phyloP scores from a whole-genome alignment of 2,113 vertebrate genomes.

The Psittacus erithacus region DNA sequence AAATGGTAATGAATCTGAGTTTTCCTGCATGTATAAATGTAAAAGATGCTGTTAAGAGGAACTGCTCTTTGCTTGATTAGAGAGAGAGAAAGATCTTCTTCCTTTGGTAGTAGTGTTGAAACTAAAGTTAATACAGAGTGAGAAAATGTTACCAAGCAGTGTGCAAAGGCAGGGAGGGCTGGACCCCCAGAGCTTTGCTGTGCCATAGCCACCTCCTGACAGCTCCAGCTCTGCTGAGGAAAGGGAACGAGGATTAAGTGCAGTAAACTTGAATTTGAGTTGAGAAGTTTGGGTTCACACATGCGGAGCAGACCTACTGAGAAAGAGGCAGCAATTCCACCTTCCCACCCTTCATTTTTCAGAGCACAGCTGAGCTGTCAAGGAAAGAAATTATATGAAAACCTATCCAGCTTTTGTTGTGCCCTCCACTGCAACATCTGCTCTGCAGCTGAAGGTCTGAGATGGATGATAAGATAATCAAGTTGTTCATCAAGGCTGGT shows the following conservation, averaged over 20 bases:
- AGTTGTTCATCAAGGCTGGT: neutral
- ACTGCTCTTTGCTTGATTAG: neutral
- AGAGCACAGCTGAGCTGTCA: neutral
- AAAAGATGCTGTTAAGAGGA: neutral
- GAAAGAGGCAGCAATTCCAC: neutral
- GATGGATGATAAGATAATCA: neutral
- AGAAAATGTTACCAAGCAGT: accelerated
- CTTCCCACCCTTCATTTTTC: neutral
- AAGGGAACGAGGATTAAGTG: accelerated
- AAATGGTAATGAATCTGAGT: neutral
- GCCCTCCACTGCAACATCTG: neutral
- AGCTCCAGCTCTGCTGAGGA: neutral
- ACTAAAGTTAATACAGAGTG: neutral
- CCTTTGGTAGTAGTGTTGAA: neutral
- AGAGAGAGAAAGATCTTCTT: neutral
- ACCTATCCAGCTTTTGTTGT: accelerated
- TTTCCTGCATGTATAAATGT: neutral
- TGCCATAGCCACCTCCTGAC: neutral
- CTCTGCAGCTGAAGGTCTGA: neutral
- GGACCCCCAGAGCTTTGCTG: neutral
- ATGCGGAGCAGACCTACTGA: neutral
- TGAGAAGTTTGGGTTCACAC: neutral
- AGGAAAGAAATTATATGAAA: neutral
- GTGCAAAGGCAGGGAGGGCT: neutral
- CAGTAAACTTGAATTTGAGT: neutral